Evolutionary conservation across 2,888 invertebrate species (phyloP).

Genomic region (Monochamus alternatus): DNA sequence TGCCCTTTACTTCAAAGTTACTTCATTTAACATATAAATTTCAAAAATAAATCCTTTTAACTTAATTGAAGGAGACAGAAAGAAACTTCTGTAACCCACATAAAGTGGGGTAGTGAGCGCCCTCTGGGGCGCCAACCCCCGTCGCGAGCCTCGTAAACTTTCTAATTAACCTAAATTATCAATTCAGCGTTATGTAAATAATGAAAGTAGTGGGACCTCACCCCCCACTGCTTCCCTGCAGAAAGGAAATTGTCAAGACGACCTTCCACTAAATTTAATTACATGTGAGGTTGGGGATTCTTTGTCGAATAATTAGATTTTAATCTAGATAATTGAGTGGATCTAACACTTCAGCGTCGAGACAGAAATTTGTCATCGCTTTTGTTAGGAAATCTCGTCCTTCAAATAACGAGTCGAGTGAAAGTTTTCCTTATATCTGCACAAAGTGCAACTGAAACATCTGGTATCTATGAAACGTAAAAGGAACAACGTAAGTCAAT

Average conservation of each 20-base stretch:
- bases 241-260: neutral
- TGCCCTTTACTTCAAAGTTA: too few species aligned
- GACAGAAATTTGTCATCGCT: neutral
- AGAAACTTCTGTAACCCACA: neutral
- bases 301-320: constrained; percentile 7
- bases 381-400: neutral
- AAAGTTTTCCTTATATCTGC: too few species aligned
- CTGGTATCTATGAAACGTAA: too few species aligned
- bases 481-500: too few species aligned
- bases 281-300: neutral
- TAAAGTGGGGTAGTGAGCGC: neutral
- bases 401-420: too few species aligned
- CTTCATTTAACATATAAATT: too few species aligned
- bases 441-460: too few species aligned
- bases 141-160: neutral
- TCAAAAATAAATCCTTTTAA: too few species aligned
- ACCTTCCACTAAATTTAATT: neutral
- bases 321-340: neutral
- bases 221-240: neutral
- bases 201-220: neutral
- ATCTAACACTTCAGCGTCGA: neutral
- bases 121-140: neutral
- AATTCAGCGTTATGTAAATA: constrained; percentile 2
- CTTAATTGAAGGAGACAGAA: too few species aligned
- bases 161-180: constrained; percentile 1